These are phyloP conservation scores for Arvicanthis niloticus DNA, from an alignment of 2,113 vertebrate species.

Conservation along the genomic window DNA sequence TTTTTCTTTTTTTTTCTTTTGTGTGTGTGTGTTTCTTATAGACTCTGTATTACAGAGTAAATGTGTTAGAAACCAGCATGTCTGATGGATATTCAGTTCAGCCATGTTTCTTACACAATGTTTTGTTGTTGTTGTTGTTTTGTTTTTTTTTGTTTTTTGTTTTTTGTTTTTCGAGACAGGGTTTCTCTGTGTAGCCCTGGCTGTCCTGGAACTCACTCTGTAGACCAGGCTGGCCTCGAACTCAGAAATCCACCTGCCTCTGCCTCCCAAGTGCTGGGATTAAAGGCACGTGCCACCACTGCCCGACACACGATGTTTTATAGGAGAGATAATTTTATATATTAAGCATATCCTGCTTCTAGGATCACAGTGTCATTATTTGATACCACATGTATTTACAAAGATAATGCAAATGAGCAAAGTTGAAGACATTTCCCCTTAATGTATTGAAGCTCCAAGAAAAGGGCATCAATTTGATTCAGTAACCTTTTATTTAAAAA, in stretches of 20 bases:
- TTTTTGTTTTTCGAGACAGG: no score
- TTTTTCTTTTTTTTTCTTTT: no score
- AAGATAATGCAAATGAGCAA: not conserved
- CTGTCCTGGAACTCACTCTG: no score
- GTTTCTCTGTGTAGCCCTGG: no score
- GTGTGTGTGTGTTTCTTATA: not conserved
- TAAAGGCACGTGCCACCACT: no score
- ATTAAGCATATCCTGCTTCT: conserved; percentile 10
- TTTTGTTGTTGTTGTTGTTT: no score
- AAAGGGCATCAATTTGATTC: not conserved
- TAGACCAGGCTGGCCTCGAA: no score
- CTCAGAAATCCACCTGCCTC: no score
- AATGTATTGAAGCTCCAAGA: conserved; percentile 28
- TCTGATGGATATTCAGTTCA: not conserved
- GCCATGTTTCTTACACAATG: not conserved
- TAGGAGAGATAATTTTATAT: not conserved
- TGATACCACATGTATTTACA: not conserved
- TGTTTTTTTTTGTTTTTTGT: no score
- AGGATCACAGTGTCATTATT: not conserved
- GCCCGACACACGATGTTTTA: not conserved
- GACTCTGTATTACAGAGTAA: not conserved
- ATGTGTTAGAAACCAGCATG: not conserved
- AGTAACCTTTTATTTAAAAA: not conserved
- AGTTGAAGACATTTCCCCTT: not conserved
- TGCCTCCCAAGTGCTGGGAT: no score